phyloP scores from a whole-genome alignment of 2,113 vertebrate genomes.

The Piprites chloris region DNA sequence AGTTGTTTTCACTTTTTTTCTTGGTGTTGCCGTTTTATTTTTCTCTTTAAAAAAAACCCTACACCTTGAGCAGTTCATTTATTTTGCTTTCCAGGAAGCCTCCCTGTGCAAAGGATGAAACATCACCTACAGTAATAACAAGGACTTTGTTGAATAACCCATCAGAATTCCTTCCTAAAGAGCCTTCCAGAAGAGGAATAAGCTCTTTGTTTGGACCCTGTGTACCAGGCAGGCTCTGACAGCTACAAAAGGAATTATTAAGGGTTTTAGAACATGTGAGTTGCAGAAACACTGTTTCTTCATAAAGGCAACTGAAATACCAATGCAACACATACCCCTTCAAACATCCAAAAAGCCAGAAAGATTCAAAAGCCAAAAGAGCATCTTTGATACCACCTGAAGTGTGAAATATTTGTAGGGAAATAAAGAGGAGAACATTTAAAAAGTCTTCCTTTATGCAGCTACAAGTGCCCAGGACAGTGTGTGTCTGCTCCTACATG shows the following conservation, averaged over 20 bases:
- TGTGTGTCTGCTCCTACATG: rapidly evolving
- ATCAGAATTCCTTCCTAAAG: not conserved
- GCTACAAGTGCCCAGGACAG: not conserved
- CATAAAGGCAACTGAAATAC: not conserved
- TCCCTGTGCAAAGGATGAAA: not conserved
- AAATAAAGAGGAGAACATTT: not conserved
- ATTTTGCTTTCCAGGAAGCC: not conserved
- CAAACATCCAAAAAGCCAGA: rapidly evolving
- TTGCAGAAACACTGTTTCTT: not conserved
- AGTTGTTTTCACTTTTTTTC: not conserved
- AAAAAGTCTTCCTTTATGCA: not conserved
- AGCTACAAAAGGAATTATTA: not conserved
- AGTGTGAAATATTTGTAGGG: not conserved
- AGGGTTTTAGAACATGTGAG: rapidly evolving
- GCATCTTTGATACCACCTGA: not conserved
- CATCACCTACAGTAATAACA: not conserved
- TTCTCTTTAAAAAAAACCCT: not conserved
- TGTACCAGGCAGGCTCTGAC: not conserved
- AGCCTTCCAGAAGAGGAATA: not conserved
- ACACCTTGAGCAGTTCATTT: not conserved
- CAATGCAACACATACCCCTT: not conserved
- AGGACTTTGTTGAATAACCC: not conserved
- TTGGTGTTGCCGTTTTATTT: not conserved
- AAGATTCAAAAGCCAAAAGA: not conserved
- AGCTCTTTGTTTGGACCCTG: not conserved